Evolutionary conservation across 2,797 vertebrate species (phyloP), one percentile per base, ranked within the genome.

Genomic region (Amniataba percoides): DNA sequence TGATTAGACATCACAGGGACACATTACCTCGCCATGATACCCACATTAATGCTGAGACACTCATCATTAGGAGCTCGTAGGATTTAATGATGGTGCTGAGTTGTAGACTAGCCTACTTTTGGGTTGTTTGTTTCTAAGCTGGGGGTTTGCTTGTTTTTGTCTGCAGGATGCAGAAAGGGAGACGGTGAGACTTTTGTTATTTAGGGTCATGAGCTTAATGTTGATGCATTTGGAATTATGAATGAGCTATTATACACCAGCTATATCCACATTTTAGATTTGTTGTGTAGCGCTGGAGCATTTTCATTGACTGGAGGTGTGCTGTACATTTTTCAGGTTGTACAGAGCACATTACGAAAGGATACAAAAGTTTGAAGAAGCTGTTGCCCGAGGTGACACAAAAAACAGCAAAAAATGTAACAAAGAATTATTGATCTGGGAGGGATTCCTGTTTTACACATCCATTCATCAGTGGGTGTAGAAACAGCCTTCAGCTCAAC

Each of bases 1-100:
- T 88, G 90, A 91, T 90, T 89, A 91, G 86, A 90, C 88, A 88
- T 91, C 88, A 90, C 74, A 88, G 72, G 82, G 80, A 84, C 72
- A 65, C 84, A 89, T 90, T 89, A 88, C 87, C 85, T 86, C 65
- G 12, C 82, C 68, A 51, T 88, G 89, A 81, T 67, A 75, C 74
- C 66, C 80, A 72, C 84, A 77, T 81, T 85, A 86, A 89, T 76
- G 77, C 71, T 43, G 74, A 88, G 81, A 74, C 81, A 68, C 66
- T 65, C 67, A 80, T 88, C 85, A 92, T 87, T 88, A 88, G 67
- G 62, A 60, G 78, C 62, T 53, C 8, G 13, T 42, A 71, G 74
- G 77, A 45, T 56, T 76, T 86, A 86, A 87, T 88, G 85, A 80
- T 63, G 74, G 23, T 40, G 74, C 34, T 60, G 55, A 57, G 27